Evolutionary conservation across 2,888 invertebrate species (phyloP), one percentile per base, ranked within the genome.

Genomic region (Dioctria linearis): DNA sequence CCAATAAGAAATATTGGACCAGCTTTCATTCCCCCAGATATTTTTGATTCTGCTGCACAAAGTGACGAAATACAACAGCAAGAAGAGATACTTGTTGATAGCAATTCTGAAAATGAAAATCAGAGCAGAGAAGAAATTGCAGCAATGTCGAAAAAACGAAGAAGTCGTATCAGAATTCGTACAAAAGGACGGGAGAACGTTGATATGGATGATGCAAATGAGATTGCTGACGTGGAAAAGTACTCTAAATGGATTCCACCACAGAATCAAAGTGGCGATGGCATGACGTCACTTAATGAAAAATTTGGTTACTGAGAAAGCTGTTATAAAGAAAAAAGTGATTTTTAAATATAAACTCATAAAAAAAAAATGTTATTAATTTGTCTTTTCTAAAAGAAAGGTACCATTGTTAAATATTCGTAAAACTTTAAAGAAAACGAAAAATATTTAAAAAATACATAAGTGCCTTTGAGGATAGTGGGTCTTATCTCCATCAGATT

Each of bases 191-290:
- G 89, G 0, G 86, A 86, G 73, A 88, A 88, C 81, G 85, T 88
- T 61, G 89, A 89, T 82, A 87, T 87, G 81, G 87, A 86, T n/a
- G 88, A 89, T 81, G 83, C 86, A 78, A 89, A 87, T 69, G 90
- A 90, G 83, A 90, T 91, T 80, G 89, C 90, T 9, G 86, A 88
- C 49, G 88, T 87, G 37, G 92, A 92, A 80, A 92, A 95, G 86
- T 95, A 94, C 87, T 93, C 93, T 6, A 93, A 92, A 85, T 96
- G 96, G 96, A 88, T 94, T 59, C 95, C 96, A 3, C 96, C 96
- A 0, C 85, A 89, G 83, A 91, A 92, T 86, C 95, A 96, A 88
- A 91, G 91, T 65, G 95, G 95, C 0, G 95, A 95, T 89, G 95
- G 95, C 4, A 90, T 92, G 84, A 95, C 95, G 2, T 91, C 90